Evolutionary conservation across 1,140 invertebrate genomes (phyloP).

Genomic region (Thereuonema tuberculata): DNA sequence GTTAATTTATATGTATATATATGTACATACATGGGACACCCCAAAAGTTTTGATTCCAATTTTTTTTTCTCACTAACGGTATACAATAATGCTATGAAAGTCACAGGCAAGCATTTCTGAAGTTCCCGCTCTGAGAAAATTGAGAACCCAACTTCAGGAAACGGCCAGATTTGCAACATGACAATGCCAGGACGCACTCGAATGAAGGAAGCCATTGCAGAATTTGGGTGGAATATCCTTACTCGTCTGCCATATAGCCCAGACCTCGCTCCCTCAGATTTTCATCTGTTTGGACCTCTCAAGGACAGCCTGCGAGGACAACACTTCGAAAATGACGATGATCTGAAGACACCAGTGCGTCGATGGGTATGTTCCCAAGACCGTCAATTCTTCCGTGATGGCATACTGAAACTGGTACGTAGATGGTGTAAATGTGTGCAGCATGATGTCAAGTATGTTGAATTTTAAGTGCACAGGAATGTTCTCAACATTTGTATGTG

Average conservation of each 20-base stretch:
- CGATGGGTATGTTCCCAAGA: constrained; percentile 7
- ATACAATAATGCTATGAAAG: too few species aligned
- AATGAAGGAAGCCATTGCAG: constrained; percentile 15
- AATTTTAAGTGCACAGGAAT: too few species aligned
- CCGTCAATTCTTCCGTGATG: neutral
- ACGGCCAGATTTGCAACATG: too few species aligned
- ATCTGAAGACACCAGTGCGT: constrained; percentile 6
- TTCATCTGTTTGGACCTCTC: constrained; percentile 21
- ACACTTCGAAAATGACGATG: constrained; percentile 16
- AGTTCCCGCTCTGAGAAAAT: too few species aligned
- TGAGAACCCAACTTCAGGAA: too few species aligned
- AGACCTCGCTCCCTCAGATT: too few species aligned
- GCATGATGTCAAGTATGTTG: constrained; percentile 9
- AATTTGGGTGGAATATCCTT: constrained; percentile 22
- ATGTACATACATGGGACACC: too few species aligned
- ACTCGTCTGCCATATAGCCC: constrained; percentile 23
- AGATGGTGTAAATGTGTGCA: constrained; percentile 9
- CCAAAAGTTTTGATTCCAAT: too few species aligned
- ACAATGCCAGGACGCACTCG: constrained; percentile 23
- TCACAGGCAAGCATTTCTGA: too few species aligned
- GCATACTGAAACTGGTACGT: constrained; percentile 2
- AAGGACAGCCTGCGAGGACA: constrained; percentile 17
- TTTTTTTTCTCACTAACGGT: too few species aligned
- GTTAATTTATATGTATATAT: too few species aligned
- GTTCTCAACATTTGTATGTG: too few species aligned